A percentile compares a stretch with the other conserved stretches of the same genome.
Conservation (phyloP, 1,140 invertebrate species). For the Apocrypta bakeri region DNA sequence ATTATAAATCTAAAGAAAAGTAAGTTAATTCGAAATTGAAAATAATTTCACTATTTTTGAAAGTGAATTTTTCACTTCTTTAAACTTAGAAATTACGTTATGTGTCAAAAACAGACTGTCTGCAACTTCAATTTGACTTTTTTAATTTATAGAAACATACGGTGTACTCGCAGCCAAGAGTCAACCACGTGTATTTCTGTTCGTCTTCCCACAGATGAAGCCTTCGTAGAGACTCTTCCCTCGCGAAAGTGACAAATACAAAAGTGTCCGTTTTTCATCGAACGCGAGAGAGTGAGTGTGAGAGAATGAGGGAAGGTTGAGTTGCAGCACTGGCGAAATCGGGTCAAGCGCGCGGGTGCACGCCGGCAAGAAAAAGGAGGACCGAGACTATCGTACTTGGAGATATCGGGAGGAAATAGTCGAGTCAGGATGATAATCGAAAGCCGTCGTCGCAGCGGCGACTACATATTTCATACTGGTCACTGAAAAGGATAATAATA, state of each 20-base stretch:
- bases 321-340: neutral
- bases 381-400: neutral
- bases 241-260: slow-evolving; percentile 37
- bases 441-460: neutral
- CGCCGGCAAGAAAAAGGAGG: slow-evolving; percentile 25
- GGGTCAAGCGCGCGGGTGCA: slow-evolving; percentile 29
- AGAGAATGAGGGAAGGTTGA: neutral
- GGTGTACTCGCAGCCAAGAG: no score
- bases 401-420: slow-evolving; percentile 11
- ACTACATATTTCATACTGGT: slow-evolving; percentile 3
- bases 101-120: no score
- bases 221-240: neutral
- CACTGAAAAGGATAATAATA: slow-evolving; percentile 1
- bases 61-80: no score
- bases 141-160: no score
- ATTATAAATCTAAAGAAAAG: no score
- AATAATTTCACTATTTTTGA: no score
- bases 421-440: slow-evolving; percentile 32
- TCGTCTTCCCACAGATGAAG: neutral
- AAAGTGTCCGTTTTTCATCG: slow-evolving; percentile 46
- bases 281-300: neutral
- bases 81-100: no score
- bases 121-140: no score
- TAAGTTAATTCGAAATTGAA: no score
- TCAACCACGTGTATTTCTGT: no score